Evolutionary conservation across 1,140 invertebrate genomes (phyloP).

Genomic region (Zophobas morio): DNA sequence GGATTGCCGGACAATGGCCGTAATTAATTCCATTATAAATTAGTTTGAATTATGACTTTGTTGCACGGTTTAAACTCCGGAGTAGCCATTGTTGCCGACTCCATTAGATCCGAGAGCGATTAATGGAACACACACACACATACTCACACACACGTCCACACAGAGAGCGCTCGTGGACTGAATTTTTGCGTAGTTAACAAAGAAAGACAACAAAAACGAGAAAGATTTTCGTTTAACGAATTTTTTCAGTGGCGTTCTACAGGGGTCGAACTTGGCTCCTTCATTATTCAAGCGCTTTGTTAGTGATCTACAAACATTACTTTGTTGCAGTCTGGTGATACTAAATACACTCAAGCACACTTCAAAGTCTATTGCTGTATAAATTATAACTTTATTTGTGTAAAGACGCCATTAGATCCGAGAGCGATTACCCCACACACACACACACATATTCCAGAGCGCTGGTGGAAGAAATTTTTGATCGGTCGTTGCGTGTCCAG

Average conservation of each 20-base stretch:
- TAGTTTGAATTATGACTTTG: constrained; percentile 44
- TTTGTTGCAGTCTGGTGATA: too few species aligned
- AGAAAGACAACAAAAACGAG: too few species aligned
- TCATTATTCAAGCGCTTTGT: too few species aligned
- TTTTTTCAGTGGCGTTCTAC: too few species aligned
- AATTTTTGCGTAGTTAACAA: too few species aligned
- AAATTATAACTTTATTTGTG: too few species aligned
- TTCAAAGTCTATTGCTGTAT: too few species aligned
- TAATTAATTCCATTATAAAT: constrained; percentile 46
- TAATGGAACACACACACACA: constrained; percentile 32
- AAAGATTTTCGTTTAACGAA: too few species aligned
- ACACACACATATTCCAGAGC: constrained; percentile 5
- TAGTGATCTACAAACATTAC: too few species aligned
- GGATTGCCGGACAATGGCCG: constrained; percentile 41
- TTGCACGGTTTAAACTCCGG: constrained; percentile 34
- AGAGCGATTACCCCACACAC: constrained; percentile 25
- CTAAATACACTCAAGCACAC: too few species aligned
- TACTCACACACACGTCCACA: neutral
- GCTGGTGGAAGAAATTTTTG: constrained; percentile 22
- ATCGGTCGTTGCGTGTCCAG: constrained; percentile 56
- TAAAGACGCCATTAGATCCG: constrained; percentile 14
- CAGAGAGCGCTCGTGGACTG: too few species aligned
- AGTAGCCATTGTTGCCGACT: constrained; percentile 10
- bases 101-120: constrained; percentile 29
- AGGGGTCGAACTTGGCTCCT: too few species aligned